phyloP scores from a whole-genome alignment of 1,140 invertebrate genomes.

The Patella vulgata region DNA sequence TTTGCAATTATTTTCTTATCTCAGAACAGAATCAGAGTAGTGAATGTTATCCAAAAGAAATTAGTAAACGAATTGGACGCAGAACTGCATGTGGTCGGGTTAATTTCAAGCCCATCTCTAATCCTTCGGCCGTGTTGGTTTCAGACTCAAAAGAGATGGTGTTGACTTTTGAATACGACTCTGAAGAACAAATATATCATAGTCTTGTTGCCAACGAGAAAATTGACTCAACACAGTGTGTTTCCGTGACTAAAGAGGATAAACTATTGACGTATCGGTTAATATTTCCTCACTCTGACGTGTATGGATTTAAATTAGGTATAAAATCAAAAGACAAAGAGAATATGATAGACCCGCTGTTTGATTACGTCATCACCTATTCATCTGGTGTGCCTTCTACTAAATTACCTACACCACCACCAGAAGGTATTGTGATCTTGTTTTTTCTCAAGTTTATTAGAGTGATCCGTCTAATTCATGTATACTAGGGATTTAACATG shows the following conservation, averaged over 20 bases:
- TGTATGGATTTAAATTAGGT: conserved; percentile 43
- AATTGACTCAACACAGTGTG: conserved; percentile 36
- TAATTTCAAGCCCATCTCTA: conserved; percentile 35
- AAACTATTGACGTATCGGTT: conserved; percentile 38
- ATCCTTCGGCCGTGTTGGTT: conserved; percentile 34
- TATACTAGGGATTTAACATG: background rate
- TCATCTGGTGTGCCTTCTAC: conserved; percentile 6
- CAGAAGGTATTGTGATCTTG: background rate
- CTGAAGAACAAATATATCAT: conserved; percentile 42
- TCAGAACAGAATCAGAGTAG: conserved; percentile 42
- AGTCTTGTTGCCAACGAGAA: conserved; percentile 40
- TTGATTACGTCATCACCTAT: conserved; percentile 48
- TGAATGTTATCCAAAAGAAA: conserved; percentile 42
- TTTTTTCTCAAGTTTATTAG: background rate
- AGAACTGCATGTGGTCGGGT: conserved; percentile 31
- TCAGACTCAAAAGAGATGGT: conserved; percentile 38
- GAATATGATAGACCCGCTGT: conserved; percentile 27
- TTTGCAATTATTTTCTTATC: conserved; percentile 51
- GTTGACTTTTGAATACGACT: conserved; percentile 34
- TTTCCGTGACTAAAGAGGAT: conserved; percentile 35
- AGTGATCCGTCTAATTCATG: background rate
- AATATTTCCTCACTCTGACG: conserved; percentile 38
- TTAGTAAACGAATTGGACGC: conserved; percentile 37
- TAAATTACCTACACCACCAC: too few relatives aligned
- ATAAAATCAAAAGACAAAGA: conserved; percentile 30